Base-by-base conservation (phyloP, 1,140 invertebrate species). In the Saccostrea cuccullata region DNA sequence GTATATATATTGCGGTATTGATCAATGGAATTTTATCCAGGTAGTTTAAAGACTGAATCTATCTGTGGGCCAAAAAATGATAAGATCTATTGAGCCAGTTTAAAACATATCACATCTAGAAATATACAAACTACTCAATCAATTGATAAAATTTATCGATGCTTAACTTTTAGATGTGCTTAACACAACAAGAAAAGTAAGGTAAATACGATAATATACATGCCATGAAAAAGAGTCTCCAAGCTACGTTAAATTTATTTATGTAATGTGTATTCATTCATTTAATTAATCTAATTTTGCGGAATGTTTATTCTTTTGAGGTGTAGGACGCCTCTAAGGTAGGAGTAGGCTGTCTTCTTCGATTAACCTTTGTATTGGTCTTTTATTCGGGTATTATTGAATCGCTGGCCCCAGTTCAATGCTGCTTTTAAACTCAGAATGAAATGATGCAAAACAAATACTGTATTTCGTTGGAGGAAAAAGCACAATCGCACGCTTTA, bases 101-200 rank as follows among this genome's bases (percentile, higher is more conserved):
- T 77, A 77, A 77, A 77, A 77, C 70, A 77, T 77, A 77, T 77
- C 70, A 77, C 70, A 77, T 30, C 9, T 77, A 30, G 23, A 77
- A 26, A 30, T 77, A 77, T 77, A 30, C 70, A 30, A 36, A 36
- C 9, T 77, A 77, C 70, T 77, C 23, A 77, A 77, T 77, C 70
- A 77, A 77, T 77, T 77, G 70, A 77, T 77, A 77, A 77, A 77
- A 26, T 77, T 77, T 77, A 77, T 77, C 70, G 70, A 77, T 30
- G 70, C 70, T 77, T 77, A 77, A 77, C 70, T 77, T 36, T 77
- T 77, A 77, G 70, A 77, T 77, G 70, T 77, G 70, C 23, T 77
- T 40, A 77, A 77, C 70, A 77, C 26, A 77, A 77, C 26, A 73
- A 23, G 67, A 77, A 77, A 77, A 77, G 70, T 77, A 36, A 77